These are phyloP conservation scores for Papilio gigon DNA, from an alignment of 2,888 invertebrate species.

Conservation along the genomic window DNA sequence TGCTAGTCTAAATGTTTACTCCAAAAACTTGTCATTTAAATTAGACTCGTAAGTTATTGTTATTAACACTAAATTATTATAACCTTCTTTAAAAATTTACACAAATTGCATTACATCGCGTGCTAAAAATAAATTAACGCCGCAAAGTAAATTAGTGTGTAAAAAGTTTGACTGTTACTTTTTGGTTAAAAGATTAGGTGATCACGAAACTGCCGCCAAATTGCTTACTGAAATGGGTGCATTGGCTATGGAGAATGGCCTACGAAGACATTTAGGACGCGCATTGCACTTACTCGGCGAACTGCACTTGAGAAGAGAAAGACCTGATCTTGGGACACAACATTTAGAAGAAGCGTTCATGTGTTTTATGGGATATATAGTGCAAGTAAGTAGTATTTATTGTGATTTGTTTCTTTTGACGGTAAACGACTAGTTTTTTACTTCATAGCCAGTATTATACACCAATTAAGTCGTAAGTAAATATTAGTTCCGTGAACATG, in stretches of 20 bases:
- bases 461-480: neutral
- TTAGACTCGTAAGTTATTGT: too few relatives aligned
- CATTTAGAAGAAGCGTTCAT: conserved; percentile 72
- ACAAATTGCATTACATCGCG: neutral
- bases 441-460: neutral
- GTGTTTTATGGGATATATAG: conserved; percentile 71
- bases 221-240: conserved; percentile 75
- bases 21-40: too few relatives aligned
- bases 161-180: neutral
- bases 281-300: conserved; percentile 75
- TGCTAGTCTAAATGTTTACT: neutral
- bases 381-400: conserved; percentile 49
- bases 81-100: neutral
- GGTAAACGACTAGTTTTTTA: neutral
- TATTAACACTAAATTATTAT: too few relatives aligned
- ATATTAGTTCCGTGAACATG: neutral
- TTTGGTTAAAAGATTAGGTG: conserved; percentile 58
- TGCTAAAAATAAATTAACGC: neutral
- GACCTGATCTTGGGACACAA: conserved; percentile 72
- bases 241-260: conserved; percentile 66
- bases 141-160: neutral
- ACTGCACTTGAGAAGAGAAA: conserved; percentile 67
- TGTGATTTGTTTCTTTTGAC: neutral
- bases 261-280: conserved; percentile 67
- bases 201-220: conserved; percentile 65